Evolutionary conservation across 2,797 vertebrate genomes (phyloP), one percentile per base, ranked within the genome.

Genomic region (Oophaga sylvatica): DNA sequence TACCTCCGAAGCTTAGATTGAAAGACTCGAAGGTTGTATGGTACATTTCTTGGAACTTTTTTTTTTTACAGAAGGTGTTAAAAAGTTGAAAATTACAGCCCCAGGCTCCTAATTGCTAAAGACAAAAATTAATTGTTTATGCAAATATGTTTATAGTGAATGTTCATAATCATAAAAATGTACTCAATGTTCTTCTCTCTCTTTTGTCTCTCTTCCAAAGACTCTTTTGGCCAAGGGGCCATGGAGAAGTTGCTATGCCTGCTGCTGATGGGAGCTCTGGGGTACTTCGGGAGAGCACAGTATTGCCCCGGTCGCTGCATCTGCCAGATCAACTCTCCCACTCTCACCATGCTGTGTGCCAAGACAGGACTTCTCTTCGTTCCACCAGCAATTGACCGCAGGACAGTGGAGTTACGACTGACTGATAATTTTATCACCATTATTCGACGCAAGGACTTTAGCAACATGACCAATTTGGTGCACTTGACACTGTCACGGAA

Each of bases 341-440:
- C 96, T 5, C 94, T 99, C 87, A 97, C 97, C 31, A 94, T 98
- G 91, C 95, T 99, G 68, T 99, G 98, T 0, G 97, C 98, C 91
- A 98, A 98, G 92, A 98, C 96, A 0, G 98, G 97, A n/a, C 93
- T 99, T 84, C 91, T 99, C 70, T 98, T 98, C 0, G 97, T 99
- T 45, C 97, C 98, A 0, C 97, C 96, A 0, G 95, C 94, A 87
- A 97, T 99, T 17, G 98, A 99, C 94, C 96, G 98, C 87, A 97
- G 95, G 84, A 98, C 97, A 0, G 98, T 99, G 15, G 98, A 99
- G 92, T 94, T 99, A 86, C 96, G 98, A 0, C 94, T 99, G 87
- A 97, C 98, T 0, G 98, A 99, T 94, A 99, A 99, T 92, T 99
- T 99, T 93, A 98, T 99, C 90, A 98, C 97, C 0, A 92, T 97